phyloP scores from a whole-genome alignment of 2,888 invertebrate species.

The Calameuta pallipes region DNA sequence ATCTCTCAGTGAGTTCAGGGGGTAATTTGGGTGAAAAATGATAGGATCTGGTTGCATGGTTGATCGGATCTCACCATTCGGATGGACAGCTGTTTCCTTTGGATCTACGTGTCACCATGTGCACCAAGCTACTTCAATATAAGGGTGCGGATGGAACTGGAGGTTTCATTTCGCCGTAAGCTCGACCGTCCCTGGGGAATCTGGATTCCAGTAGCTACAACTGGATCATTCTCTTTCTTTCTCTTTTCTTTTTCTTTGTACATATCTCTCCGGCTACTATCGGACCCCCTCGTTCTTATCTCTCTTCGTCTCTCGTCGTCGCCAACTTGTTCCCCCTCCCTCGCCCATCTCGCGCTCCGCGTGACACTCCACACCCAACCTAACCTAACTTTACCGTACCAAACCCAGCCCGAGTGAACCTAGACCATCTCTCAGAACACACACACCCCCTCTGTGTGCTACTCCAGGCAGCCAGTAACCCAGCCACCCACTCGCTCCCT shows the following conservation, averaged over 20 bases:
- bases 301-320: constrained; percentile 22
- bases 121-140: constrained; percentile 43
- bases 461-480: constrained; percentile 38
- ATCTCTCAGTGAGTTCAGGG: neutral
- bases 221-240: constrained; percentile 29
- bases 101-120: constrained; percentile 55
- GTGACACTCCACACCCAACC: constrained; percentile 23
- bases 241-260: constrained; percentile 16
- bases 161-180: constrained; percentile 52
- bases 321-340: constrained; percentile 11
- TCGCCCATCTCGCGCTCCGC: constrained; percentile 14
- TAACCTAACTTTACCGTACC: constrained; percentile 20
- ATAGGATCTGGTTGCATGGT: constrained; percentile 11
- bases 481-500: constrained; percentile 24
- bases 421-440: constrained; percentile 10
- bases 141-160: constrained; percentile 51
- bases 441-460: constrained; percentile 9
- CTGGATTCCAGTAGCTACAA: constrained; percentile 42
- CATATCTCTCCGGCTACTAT: neutral
- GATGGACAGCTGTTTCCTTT: constrained; percentile 52
- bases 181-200: constrained; percentile 52
- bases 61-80: constrained; percentile 25
- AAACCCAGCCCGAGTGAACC: constrained; percentile 21
- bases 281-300: neutral
- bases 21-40: constrained; percentile 46